phyloP scores from a whole-genome alignment of 1,140 invertebrate species.

The Myzus persicae region DNA sequence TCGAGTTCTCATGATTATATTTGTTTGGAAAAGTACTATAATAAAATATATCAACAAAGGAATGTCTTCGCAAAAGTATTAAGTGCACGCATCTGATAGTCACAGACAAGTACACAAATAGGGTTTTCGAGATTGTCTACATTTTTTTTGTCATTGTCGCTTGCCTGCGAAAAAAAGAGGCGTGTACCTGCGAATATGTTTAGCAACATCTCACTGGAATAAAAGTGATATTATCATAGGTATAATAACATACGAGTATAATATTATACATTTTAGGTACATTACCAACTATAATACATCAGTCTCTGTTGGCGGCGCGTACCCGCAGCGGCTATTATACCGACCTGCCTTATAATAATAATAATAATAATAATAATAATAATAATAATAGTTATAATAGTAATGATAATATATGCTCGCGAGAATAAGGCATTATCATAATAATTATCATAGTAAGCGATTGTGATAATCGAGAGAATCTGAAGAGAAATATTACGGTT shows the following conservation, averaged over 20 bases:
- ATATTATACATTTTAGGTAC: too few relatives aligned
- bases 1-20: neutral
- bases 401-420: neutral
- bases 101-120: neutral
- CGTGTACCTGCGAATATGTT: neutral
- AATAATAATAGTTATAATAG: too few relatives aligned
- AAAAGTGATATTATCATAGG: neutral
- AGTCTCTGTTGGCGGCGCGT: neutral
- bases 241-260: neutral
- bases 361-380: too few relatives aligned
- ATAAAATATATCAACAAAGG: neutral
- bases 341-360: too few relatives aligned
- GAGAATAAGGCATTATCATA: neutral
- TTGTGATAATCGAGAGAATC: conserved; percentile 9
- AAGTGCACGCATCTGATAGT: neutral
- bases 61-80: neutral
- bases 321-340: too few relatives aligned
- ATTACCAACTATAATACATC: neutral
- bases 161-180: too few relatives aligned
- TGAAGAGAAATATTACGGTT: neutral
- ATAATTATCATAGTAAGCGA: neutral
- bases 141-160: too few relatives aligned
- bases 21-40: neutral
- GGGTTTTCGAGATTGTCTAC: too few relatives aligned
- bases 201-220: neutral